Base-by-base conservation (phyloP, 2,797 vertebrate species). In the Phataginus tricuspis region DNA sequence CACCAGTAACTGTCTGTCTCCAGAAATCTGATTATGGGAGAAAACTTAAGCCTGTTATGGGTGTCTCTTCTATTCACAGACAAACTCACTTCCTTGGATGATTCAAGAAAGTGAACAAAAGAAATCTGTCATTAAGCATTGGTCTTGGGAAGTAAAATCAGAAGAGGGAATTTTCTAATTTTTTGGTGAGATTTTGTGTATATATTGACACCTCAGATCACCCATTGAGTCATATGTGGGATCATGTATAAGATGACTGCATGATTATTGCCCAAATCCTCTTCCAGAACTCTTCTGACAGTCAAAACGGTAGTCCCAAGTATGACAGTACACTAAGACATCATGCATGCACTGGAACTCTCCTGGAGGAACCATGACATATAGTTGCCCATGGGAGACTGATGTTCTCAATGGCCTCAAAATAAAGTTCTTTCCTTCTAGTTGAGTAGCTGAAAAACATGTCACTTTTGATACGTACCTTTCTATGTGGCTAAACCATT, bases 381-480 rank as follows among this genome's bases (percentile, higher is more conserved):
- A 80, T 0, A 18, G 21, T 39, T 8, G 71, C 42, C 61, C 21
- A 12, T 5, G 9, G 53, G 63, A 90, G 7, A n/a, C 21, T 21
- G 10, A 49, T 34, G 19, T 68, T 82, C 55, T 78, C 89, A 59
- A 23, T 68, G 55, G 31, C 23, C 49, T 95, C 82, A 91, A 92
- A 94, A 93, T 64, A 68, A 94, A 85, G 34, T 74, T 90, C 78
- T 90, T 90, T n/a, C 19, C 55, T 96, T 86, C n/a, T n/a, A 80
- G 14, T 64, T 94, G n/a, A 31, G 34, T 78, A 39, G 25, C 42
- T 64, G 15, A 88, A 92, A 95, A 72, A 74, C 37, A 53, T 53
- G 45, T 51, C 80, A 85, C 34, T 90, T 74, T 80, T 69, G 51
- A 75, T 31, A 72, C 34, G n/a, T 75, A 55, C 18, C 88, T 45